Conservation (phyloP, 2,113 vertebrate species). For the Haliaeetus leucogaster region DNA sequence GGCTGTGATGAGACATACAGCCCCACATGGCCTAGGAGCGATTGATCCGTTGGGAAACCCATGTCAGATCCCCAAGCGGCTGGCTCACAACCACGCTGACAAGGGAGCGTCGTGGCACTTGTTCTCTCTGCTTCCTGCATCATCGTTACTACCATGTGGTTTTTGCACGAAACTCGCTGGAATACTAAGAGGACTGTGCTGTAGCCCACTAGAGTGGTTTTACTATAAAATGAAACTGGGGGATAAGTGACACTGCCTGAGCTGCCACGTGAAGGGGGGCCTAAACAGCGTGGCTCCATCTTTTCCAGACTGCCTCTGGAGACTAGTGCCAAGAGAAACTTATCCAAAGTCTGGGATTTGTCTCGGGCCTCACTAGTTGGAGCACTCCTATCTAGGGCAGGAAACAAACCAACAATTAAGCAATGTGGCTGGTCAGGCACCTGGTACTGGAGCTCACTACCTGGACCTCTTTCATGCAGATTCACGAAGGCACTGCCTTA, state of each 20-base stretch:
- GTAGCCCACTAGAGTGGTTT: background rate
- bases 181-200: background rate
- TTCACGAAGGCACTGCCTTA: background rate
- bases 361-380: background rate
- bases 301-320: background rate
- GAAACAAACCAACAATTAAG: background rate
- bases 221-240: background rate
- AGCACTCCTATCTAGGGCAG: background rate
- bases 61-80: accelerated
- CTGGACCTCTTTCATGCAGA: background rate
- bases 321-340: background rate
- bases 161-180: background rate
- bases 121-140: background rate
- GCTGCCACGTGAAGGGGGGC: accelerated
- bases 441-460: background rate
- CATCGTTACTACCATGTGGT: accelerated
- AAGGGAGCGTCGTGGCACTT: background rate
- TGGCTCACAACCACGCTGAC: accelerated
- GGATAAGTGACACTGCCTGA: background rate
- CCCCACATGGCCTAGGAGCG: accelerated
- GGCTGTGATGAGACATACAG: background rate
- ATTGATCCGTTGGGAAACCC: background rate
- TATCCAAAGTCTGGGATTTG: background rate
- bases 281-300: background rate
- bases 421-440: no score